Percentiles rank a stretch among this genome's conserved stretches.
phyloP scores from a whole-genome alignment of 2,888 invertebrate genomes.

The Conomelus anceps region DNA sequence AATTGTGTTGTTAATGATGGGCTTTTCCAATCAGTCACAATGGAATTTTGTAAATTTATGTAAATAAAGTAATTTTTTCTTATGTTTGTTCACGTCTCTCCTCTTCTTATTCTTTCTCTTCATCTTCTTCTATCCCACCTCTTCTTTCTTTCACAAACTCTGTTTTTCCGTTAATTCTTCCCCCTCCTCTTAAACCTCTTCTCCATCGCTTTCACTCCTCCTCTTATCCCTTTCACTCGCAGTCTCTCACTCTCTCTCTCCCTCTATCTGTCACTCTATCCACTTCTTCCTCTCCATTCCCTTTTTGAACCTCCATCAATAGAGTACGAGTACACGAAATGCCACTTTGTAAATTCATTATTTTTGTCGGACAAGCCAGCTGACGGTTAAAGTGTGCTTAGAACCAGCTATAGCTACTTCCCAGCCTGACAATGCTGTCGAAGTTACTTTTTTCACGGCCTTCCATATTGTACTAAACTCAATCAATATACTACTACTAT shows the following conservation, averaged over 20 bases:
- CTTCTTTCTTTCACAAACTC: background rate
- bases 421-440: too few species aligned
- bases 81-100: too few species aligned
- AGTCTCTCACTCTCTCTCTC: background rate
- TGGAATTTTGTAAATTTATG: too few species aligned
- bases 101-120: background rate
- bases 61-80: too few species aligned
- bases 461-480: too few species aligned
- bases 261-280: background rate
- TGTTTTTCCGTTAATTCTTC: background rate
- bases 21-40: too few species aligned
- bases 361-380: background rate
- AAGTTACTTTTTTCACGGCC: background rate
- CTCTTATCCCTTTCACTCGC: background rate
- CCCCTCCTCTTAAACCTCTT: too few species aligned
- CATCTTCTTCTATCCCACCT: background rate
- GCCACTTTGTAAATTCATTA: background rate
- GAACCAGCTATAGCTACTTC: background rate
- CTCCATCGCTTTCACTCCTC: background rate
- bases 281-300: background rate
- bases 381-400: background rate
- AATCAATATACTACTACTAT: background rate
- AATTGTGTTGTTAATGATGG: too few species aligned
- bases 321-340: background rate
- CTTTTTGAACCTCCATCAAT: background rate